Percentiles rank a stretch among this genome's conserved stretches.
These are phyloP conservation scores for Odontamblyopus lacepedii DNA, from an alignment of 2,797 vertebrate species.

Conservation along the genomic window DNA sequence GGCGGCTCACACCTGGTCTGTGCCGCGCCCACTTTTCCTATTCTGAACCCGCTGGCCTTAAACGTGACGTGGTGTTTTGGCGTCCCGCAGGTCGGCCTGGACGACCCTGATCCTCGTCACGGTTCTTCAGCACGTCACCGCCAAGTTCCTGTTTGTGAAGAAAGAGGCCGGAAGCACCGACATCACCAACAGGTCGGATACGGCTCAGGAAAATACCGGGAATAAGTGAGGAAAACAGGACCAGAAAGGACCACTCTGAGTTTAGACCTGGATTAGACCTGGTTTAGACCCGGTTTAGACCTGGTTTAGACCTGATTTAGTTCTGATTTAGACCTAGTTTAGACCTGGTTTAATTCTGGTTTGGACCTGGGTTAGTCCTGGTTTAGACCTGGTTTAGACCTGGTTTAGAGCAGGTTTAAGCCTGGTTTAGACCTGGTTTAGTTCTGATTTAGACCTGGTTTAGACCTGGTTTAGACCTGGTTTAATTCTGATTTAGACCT, in stretches of 20 bases:
- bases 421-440: no score
- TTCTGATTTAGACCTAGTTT: neutral
- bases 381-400: neutral
- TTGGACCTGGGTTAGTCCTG: neutral
- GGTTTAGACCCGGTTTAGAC: neutral
- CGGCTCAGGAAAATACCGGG: no score
- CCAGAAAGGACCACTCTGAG: no score
- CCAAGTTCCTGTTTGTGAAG: conserved; percentile 83
- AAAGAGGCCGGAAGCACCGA: conserved; percentile 74
- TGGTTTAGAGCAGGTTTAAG: neutral
- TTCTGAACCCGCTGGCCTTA: no score
- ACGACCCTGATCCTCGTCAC: conserved; percentile 80
- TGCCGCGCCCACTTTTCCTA: no score
- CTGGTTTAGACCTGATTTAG: neutral
- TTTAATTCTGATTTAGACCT: no score
- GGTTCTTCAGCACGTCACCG: conserved; percentile 79
- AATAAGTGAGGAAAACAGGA: no score
- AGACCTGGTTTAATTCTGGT: neutral
- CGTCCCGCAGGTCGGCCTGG: conserved; percentile 87
- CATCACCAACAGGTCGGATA: conserved; percentile 77
- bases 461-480: no score
- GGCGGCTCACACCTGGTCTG: conserved; percentile 83
- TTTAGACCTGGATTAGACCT: neutral
- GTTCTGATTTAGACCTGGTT: no score
- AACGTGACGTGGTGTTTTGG: no score